Conservation (phyloP, 2,888 invertebrate species). For the Noctua janthe region DNA sequence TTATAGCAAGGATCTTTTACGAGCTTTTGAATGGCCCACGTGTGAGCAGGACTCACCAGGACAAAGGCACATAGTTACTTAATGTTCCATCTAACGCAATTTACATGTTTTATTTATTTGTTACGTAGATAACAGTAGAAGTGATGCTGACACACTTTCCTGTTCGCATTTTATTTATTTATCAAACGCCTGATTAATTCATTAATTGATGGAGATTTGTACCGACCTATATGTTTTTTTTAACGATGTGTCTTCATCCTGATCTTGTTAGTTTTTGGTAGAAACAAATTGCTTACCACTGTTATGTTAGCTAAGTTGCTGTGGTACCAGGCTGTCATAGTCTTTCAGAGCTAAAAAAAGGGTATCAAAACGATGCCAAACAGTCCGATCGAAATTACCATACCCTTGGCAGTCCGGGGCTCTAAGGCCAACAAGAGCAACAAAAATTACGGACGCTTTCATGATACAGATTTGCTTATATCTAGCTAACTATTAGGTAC, state of each 20-base stretch:
- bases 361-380: background rate
- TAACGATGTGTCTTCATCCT: background rate
- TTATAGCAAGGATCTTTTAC: background rate
- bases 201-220: conserved; percentile 1
- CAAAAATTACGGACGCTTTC: background rate
- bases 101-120: conserved; percentile 71
- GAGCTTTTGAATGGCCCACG: background rate
- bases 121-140: conserved; percentile 59
- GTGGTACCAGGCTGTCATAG: background rate
- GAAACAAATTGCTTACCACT: background rate
- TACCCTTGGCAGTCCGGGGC: background rate
- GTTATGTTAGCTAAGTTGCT: background rate
- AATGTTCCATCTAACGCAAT: conserved; percentile 61
- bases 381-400: background rate
- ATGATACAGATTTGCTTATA: background rate
- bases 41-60: conserved; percentile 34
- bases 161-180: conserved; percentile 53
- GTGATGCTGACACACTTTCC: conserved; percentile 59
- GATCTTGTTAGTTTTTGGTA: background rate
- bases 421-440: background rate
- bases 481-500: no score
- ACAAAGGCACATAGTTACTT: conserved; percentile 62
- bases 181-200: conserved; percentile 40
- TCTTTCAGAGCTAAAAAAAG: background rate
- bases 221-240: background rate